A percentile compares a stretch with the other conserved stretches of the same genome.
These are phyloP conservation scores for Leptinotarsa texana DNA, from an alignment of 1,140 invertebrate genomes.

Conservation along the genomic window DNA sequence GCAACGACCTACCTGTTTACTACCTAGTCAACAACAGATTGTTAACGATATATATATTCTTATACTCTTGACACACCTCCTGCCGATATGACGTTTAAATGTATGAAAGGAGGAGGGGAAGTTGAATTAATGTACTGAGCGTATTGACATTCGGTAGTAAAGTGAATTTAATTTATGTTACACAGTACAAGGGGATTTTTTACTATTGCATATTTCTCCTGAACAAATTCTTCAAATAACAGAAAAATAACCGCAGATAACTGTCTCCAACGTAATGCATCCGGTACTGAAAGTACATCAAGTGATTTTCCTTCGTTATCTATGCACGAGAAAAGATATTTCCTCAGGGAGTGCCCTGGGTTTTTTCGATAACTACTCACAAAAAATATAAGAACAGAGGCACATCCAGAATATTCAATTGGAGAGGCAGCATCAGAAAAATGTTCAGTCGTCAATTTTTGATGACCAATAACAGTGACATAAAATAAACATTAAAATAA, in stretches of 20 bases:
- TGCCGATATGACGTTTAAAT: not conserved
- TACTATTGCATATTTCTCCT: not conserved
- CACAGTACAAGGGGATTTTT: not conserved
- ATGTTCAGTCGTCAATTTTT: too few species aligned
- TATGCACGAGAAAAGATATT: too few species aligned
- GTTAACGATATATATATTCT: not conserved
- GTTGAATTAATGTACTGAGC: not conserved
- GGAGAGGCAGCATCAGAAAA: too few species aligned
- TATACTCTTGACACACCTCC: not conserved
- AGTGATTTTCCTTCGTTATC: too few species aligned
- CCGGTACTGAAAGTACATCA: too few species aligned
- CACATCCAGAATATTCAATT: too few species aligned
- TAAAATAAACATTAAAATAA: too few species aligned
- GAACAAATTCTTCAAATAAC: not conserved
- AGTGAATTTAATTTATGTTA: not conserved
- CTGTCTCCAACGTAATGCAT: not conserved
- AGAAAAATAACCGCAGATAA: not conserved
- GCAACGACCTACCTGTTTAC: too few species aligned
- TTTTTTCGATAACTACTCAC: too few species aligned
- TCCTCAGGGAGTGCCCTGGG: too few species aligned
- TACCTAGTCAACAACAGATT: not conserved
- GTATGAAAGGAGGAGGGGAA: not conserved
- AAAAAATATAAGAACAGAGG: too few species aligned
- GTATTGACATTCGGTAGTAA: not conserved
- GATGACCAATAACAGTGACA: too few species aligned